Evolutionary conservation across 2,797 vertebrate genomes (phyloP).

Genomic region (Phrynocephalus guinanensis): DNA sequence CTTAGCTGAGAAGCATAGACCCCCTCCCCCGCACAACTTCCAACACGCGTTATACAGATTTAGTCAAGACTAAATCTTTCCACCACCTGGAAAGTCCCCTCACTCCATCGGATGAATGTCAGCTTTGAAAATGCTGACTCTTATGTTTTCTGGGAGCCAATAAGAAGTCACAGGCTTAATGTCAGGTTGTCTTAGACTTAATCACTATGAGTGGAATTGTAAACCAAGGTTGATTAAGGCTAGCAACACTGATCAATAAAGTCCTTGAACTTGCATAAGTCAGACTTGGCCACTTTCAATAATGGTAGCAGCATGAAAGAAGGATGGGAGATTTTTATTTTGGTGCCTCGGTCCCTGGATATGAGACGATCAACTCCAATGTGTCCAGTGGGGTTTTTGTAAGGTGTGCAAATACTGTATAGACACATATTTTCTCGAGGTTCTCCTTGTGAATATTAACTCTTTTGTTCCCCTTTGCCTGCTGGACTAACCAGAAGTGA

Average conservation of each 20-base stretch:
- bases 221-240: constrained; percentile 89
- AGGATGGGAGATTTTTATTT: constrained; percentile 68
- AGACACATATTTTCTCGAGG: constrained; percentile 13
- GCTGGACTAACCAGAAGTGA: constrained; percentile 41
- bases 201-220: constrained; percentile 87
- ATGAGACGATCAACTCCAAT: constrained; percentile 60
- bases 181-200: constrained; percentile 83
- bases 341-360: constrained; percentile 58
- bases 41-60: constrained; percentile 42
- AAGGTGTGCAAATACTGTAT: not conserved
- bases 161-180: constrained; percentile 79
- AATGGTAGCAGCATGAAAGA: constrained; percentile 77
- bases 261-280: constrained; percentile 91
- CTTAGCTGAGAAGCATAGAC: not conserved
- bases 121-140: constrained; percentile 74
- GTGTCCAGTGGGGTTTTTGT: not conserved
- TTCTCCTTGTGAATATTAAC: not conserved
- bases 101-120: constrained; percentile 45
- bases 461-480: constrained; percentile 15
- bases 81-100: constrained; percentile 37
- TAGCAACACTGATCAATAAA: constrained; percentile 86
- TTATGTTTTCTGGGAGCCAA: constrained; percentile 74
- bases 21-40: not conserved
- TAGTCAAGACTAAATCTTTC: constrained; percentile 30
- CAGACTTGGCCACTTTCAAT: constrained; percentile 80